Percentiles rank a stretch among this genome's conserved stretches.
Conservation (phyloP, 2,113 vertebrate genomes). For the Gavia stellata region DNA sequence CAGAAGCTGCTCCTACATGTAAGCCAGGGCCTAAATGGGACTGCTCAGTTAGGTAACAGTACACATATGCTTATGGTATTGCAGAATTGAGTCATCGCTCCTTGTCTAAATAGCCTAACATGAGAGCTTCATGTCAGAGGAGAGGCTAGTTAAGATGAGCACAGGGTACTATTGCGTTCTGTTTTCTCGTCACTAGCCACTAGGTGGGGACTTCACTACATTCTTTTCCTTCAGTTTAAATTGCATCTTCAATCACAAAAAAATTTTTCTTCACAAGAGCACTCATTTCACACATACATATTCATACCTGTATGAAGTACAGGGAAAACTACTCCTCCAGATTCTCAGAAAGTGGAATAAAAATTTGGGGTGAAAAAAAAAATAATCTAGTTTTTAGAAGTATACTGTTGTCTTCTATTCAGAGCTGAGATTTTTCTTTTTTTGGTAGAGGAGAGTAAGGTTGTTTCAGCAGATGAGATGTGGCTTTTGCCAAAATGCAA, state of each 20-base stretch:
- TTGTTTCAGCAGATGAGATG: neutral
- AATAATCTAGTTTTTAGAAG: neutral
- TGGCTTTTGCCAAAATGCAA: neutral
- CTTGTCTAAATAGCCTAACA: neutral
- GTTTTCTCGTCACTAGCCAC: neutral
- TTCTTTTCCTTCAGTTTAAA: neutral
- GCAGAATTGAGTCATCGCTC: neutral
- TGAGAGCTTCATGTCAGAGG: neutral
- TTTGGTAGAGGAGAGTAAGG: neutral
- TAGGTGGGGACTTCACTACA: neutral
- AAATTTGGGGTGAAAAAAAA: neutral
- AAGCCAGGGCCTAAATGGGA: neutral
- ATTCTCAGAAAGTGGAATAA: neutral
- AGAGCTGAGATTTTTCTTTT: neutral
- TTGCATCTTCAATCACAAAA: neutral
- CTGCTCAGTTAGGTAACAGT: neutral
- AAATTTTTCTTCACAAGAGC: neutral
- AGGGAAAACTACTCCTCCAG: neutral
- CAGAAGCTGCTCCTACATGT: neutral
- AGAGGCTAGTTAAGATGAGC: neutral
- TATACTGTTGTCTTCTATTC: neutral
- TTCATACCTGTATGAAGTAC: accelerated
- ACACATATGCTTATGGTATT: too few species aligned
- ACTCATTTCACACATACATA: neutral
- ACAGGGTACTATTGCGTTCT: accelerated